phyloP scores from a whole-genome alignment of 2,797 vertebrate species.

The Spatula clypeata region DNA sequence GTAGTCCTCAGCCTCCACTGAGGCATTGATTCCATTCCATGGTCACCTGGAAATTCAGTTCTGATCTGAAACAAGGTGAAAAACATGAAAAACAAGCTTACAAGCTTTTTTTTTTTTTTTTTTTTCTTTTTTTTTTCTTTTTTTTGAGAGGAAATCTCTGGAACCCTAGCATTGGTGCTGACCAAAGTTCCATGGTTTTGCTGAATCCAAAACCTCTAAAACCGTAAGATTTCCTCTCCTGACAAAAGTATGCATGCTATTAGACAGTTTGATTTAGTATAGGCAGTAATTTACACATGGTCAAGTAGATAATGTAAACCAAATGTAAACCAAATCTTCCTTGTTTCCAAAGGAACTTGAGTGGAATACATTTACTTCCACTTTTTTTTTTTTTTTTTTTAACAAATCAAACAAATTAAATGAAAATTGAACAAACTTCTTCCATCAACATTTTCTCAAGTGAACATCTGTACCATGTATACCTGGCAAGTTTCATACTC shows the following conservation, averaged over 20 bases:
- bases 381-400: not conserved
- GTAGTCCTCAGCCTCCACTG: not conserved
- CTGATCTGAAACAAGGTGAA: not conserved
- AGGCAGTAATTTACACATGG: not conserved
- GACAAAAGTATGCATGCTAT: not conserved
- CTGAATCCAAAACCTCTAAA: not conserved
- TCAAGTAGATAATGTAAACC: not conserved
- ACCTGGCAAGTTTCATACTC: not conserved
- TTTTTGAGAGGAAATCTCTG: not conserved
- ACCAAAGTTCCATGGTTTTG: not conserved
- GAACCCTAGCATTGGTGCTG: not conserved
- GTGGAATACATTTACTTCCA: rapidly evolving
- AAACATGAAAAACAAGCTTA: not conserved
- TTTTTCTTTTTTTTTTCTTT: too few relatives aligned
- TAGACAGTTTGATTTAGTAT: not conserved
- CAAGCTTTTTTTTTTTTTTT: too few relatives aligned
- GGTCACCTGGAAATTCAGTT: not conserved
- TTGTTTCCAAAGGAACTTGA: not conserved
- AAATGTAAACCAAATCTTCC: not conserved
- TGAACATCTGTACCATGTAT: not conserved
- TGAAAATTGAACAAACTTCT: not conserved
- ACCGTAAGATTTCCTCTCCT: not conserved
- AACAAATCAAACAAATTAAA: not conserved
- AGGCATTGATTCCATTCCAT: not conserved
- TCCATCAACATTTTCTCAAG: not conserved